Evolutionary conservation across 2,797 vertebrate genomes (phyloP), one percentile per base, ranked within the genome.

Genomic region (Anguilla anguilla): DNA sequence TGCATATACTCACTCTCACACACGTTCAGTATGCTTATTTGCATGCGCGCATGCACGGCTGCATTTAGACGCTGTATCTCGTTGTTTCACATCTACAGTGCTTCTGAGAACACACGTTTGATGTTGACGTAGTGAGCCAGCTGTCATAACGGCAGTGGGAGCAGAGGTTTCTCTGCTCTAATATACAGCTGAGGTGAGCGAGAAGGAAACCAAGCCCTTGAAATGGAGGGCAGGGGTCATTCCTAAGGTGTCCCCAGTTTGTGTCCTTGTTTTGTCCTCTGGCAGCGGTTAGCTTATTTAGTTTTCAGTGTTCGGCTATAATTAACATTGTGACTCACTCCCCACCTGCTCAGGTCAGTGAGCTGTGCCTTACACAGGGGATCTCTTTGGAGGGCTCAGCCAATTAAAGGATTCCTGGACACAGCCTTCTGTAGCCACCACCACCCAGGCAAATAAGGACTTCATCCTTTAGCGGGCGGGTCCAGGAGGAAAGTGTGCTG

Each of bases 251-350:
- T 15, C 15, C 35, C 64, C 53, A 53, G 77, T 74, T 77, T 84
- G 55, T 87, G 69, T 79, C 67, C 59, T 82, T 87, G 77, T 72
- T 85, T 74, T 83, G 43, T 28, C 72, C 84, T 85, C 53, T 53
- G 87, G 67, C 72, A 74, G 46, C 59, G 2, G 35, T 87, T 46
- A 79, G 83, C 88, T 90, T 86, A 64, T 88, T 89, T 91, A 89
- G 91, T 90, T 85, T 90, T 81, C 88, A 67, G 87, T 87, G 74
- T 61, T 28, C 72, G 43, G 88, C 87, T 88, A 91, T 92, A 91
- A 93, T 92, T 93, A 93, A 90, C 89, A 90, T 83, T 19, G 72
- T 90, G 91, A 92, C 92, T 92, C 89, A 39, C 61, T 87, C 88
- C 87, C 86, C 86, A 87, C 86, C 86, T 88, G 91, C 79, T 85